Conservation (phyloP, 2,797 vertebrate species). For the Enoplosus armatus region DNA sequence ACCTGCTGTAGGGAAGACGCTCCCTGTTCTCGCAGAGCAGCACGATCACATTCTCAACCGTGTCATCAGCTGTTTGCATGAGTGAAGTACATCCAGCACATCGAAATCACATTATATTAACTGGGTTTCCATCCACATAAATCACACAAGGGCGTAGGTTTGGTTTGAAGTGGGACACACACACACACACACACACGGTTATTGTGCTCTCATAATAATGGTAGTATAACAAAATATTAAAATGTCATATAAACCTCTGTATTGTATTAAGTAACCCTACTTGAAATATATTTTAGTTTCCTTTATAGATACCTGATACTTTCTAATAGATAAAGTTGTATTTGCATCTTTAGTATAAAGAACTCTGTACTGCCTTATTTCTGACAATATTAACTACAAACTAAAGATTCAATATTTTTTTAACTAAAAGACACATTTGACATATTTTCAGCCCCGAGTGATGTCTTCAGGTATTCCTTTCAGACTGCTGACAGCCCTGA, state of each 20-base stretch:
- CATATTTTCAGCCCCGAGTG: not conserved
- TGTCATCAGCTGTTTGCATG: conserved; percentile 26
- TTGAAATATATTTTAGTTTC: too few relatives aligned
- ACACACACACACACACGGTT: not conserved
- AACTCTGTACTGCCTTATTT: not conserved
- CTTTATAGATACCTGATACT: not conserved
- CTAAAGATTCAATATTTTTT: not conserved
- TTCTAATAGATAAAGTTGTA: not conserved
- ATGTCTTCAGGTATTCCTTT: not conserved
- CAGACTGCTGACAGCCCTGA: not conserved
- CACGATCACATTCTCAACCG: not conserved
- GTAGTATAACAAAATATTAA: not conserved
- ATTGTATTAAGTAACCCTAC: too few relatives aligned
- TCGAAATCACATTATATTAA: not conserved
- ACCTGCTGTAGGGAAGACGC: conserved; percentile 42
- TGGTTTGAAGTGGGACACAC: not conserved
- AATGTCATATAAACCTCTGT: not conserved
- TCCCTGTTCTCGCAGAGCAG: conserved; percentile 13
- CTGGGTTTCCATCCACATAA: not conserved
- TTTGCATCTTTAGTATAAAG: not conserved
- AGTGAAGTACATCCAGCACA: not conserved
- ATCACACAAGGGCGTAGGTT: not conserved
- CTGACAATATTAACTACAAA: too few relatives aligned
- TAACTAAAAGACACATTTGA: too few relatives aligned
- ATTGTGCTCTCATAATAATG: not conserved